Conservation (phyloP, 64 coral and sea anemone genomes). For the Exaiptasia diaphana region DNA sequence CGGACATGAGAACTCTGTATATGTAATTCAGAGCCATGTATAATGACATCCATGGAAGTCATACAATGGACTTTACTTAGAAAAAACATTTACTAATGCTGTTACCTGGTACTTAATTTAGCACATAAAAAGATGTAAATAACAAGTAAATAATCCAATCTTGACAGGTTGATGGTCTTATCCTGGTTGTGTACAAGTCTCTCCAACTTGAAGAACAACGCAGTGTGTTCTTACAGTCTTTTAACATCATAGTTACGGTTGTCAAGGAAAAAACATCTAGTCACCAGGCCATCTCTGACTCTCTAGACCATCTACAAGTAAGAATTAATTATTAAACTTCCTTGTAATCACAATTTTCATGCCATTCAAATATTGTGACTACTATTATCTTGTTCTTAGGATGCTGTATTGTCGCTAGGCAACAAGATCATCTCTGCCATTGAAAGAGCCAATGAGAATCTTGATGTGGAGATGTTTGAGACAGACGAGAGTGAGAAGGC, state of each 20-base stretch:
- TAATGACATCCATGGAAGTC: no score
- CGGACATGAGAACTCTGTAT: no score
- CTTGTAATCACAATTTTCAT: no score
- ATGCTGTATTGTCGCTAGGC: slow-evolving; percentile 54
- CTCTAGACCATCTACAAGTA: slow-evolving; percentile 72
- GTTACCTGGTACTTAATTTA: no score
- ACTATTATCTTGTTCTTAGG: slow-evolving; percentile 26
- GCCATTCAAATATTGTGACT: not conserved
- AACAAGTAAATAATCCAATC: no score
- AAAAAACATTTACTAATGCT: no score
- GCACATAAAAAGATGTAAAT: no score
- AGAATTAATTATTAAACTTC: no score
- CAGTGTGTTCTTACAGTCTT: slow-evolving; percentile 49
- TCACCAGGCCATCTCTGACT: slow-evolving; percentile 88
- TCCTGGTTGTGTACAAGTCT: slow-evolving; percentile 82
- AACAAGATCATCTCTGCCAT: slow-evolving; percentile 64
- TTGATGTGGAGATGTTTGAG: slow-evolving; percentile 85
- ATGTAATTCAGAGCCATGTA: no score
- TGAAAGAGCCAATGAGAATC: slow-evolving; percentile 75
- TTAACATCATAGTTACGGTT: slow-evolving; percentile 46
- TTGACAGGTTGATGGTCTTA: slow-evolving; percentile 91
- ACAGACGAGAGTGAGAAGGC: slow-evolving; percentile 72
- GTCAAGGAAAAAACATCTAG: slow-evolving; percentile 79
- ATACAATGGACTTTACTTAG: no score
- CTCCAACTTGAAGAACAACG: slow-evolving; percentile 63